phyloP scores from a whole-genome alignment of 2,888 invertebrate species.

The Anthrax anthrax region DNA sequence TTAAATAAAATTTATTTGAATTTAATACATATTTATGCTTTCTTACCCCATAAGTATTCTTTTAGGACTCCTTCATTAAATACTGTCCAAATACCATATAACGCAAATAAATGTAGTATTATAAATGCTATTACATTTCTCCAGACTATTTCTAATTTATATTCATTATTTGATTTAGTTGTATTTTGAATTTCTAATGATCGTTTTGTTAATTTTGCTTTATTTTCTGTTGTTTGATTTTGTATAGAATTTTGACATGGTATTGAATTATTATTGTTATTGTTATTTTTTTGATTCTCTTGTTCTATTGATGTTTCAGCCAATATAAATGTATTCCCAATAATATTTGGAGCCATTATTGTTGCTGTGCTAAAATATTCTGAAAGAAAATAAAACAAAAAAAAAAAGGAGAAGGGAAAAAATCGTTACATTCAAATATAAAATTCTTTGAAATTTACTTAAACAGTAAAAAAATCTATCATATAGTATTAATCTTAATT shows the following conservation, averaged over 20 bases:
- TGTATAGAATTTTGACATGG: background rate
- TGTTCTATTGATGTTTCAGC: slow-evolving; percentile 32
- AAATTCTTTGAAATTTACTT: no score
- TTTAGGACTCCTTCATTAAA: slow-evolving; percentile 26
- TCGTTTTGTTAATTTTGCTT: slow-evolving; percentile 5
- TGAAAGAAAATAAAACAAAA: no score
- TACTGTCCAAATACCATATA: slow-evolving; percentile 45
- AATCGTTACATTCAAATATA: no score
- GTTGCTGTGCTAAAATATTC: no score
- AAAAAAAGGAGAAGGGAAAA: no score
- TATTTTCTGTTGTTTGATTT: background rate
- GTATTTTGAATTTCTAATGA: slow-evolving; percentile 2
- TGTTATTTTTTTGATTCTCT: slow-evolving; percentile 23
- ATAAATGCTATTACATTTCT: slow-evolving; percentile 59
- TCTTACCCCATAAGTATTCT: slow-evolving; percentile 38
- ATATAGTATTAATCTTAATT: no score
- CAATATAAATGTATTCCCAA: slow-evolving; percentile 43
- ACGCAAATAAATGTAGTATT: slow-evolving; percentile 49
- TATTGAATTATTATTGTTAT: background rate
- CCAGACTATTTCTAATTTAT: slow-evolving; percentile 61
- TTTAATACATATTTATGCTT: no score
- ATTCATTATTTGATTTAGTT: slow-evolving; percentile 6
- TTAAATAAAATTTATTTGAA: no score
- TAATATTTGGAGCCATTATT: slow-evolving; percentile 46
- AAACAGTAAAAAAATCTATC: no score